phyloP scores from a whole-genome alignment of 2,113 vertebrate species.

The Tichodroma muraria region DNA sequence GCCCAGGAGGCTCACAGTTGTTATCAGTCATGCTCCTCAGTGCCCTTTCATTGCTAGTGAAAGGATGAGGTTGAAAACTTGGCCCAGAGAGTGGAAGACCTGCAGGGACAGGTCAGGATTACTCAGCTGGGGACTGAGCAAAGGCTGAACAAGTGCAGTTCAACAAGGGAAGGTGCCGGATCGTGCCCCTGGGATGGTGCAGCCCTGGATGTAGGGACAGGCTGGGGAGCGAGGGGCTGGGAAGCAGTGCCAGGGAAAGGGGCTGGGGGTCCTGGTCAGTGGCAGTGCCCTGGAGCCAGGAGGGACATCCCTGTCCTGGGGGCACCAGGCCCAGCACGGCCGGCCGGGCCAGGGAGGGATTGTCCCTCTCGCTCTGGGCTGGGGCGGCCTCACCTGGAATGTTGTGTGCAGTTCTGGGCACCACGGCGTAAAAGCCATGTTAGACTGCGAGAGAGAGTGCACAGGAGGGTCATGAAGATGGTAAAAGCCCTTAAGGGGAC shows the following conservation, averaged over 20 bases:
- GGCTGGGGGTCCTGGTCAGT: background rate
- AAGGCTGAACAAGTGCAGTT: background rate
- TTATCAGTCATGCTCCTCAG: background rate
- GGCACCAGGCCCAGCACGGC: background rate
- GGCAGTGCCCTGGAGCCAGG: background rate
- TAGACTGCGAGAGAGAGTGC: fast-evolving
- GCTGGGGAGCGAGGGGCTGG: background rate
- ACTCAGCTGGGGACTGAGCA: background rate
- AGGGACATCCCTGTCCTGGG: background rate
- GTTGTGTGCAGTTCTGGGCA: background rate
- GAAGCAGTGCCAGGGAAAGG: background rate
- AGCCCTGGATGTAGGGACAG: fast-evolving
- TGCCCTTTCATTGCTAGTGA: background rate
- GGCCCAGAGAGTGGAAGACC: background rate
- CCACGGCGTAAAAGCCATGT: fast-evolving
- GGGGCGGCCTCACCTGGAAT: background rate
- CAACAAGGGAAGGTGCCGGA: fast-evolving
- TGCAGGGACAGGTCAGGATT: background rate
- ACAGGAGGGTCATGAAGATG: fast-evolving
- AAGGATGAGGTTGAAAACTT: background rate
- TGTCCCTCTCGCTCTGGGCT: background rate
- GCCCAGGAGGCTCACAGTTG: background rate
- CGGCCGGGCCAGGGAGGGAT: background rate
- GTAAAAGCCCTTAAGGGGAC: background rate
- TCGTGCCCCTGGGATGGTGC: background rate